Conservation (phyloP, 2,888 invertebrate species). For the Aporophyla nigra region DNA sequence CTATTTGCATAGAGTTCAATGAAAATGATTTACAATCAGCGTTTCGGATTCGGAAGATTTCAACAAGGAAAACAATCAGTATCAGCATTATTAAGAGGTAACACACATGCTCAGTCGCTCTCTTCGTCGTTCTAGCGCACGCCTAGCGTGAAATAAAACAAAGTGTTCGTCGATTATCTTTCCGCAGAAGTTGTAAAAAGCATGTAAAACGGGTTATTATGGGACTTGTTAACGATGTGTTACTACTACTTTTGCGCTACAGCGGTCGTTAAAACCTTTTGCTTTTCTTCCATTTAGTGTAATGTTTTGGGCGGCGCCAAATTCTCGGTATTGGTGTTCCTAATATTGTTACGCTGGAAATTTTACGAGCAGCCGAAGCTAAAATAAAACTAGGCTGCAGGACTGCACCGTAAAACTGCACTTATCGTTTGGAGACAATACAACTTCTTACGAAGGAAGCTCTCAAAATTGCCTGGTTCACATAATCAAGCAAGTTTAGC, state of each 20-base stretch:
- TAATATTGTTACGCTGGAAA: background rate
- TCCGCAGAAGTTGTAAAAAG: constrained; percentile 49
- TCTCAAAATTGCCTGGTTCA: background rate
- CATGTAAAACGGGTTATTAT: constrained; percentile 45
- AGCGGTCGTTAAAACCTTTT: constrained; percentile 38
- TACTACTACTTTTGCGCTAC: constrained; percentile 28
- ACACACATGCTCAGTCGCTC: background rate
- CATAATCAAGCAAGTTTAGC: background rate
- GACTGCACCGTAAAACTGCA: background rate
- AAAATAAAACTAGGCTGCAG: background rate
- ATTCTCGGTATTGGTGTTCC: constrained; percentile 11
- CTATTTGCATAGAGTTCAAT: constrained; percentile 16
- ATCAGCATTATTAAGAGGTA: background rate
- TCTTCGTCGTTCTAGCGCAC: background rate
- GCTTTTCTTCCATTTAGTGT: constrained; percentile 24
- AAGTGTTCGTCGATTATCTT: constrained; percentile 29
- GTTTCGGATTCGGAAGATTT: background rate
- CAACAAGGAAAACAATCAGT: background rate
- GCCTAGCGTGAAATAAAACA: constrained; percentile 28
- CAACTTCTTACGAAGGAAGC: background rate
- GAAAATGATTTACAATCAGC: constrained; percentile 14
- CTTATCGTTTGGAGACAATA: background rate
- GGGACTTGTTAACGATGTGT: constrained; percentile 31
- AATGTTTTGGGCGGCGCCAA: constrained; percentile 24
- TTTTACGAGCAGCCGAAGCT: background rate